Base-by-base conservation (phyloP, 2,888 invertebrate species). In the Ennomos quercinarius region DNA sequence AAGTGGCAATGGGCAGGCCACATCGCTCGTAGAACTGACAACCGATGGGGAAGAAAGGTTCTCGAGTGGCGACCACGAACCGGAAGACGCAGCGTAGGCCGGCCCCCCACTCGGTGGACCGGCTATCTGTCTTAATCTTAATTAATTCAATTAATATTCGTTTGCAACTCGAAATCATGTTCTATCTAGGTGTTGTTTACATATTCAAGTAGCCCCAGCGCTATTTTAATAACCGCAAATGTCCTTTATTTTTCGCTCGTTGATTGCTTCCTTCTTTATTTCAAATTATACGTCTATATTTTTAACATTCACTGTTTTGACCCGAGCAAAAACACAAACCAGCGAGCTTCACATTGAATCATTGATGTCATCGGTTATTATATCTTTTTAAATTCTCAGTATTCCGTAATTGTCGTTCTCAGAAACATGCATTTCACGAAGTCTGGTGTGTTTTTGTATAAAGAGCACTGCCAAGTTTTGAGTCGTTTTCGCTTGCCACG, bases 381-480 rank as follows among this genome's bases (percentile, higher is more conserved):
- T 68, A 69, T 61, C 36, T 64, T 59, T 60, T 44, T 50, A 63
- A 55, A 41, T 67, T 69, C 65, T 68, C 48, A 45, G 66, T 69
- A 70, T 73, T 67, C 69, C 57, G 59, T 68, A 66, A 70, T 57
- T 69, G 63, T 65, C 38, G 62, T 49, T 84, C 80, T 78, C 41
- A 67, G 79, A 80, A 81, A 78, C 65, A 66, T 82, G 78, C 80
- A 81, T 71, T 72, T 68, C 68, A 59, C 70, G 58, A 50, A 71
- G 67, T 63, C 59, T 73, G 66, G 17, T 37, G 54, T 53, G 57
- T 61, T 76, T 78, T 80, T 76, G 68, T 76, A 58, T 64, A 56
- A 64, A 67, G 69, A 72, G 63, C 64, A 71, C 66, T 86, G 87
- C 82, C 86, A 86, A 86, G 78, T 80, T 80, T 80, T 76, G 68